Percentiles rank a stretch among this genome's conserved stretches.
These are phyloP conservation scores for Drosophila kuntzei DNA, from an alignment of 2,888 invertebrate species.

Conservation along the genomic window DNA sequence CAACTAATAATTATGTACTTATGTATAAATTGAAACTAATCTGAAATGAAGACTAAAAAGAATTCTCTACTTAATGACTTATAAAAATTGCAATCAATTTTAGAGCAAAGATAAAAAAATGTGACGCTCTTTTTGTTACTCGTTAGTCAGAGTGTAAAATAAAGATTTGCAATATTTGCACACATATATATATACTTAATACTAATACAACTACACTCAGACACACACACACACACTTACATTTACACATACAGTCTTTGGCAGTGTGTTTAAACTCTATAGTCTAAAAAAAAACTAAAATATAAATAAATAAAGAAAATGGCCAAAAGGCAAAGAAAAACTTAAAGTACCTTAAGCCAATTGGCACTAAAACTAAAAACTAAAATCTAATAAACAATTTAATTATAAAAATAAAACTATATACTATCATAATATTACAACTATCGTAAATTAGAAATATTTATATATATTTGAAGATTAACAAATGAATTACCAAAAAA, in stretches of 20 bases:
- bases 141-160: slow-evolving; percentile 62
- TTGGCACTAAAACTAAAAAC: slow-evolving; percentile 84
- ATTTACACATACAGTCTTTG: slow-evolving; percentile 39
- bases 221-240: no score
- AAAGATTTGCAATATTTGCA: slow-evolving; percentile 75
- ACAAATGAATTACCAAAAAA: slow-evolving; percentile 36
- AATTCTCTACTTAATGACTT: slow-evolving; percentile 78
- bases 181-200: slow-evolving; percentile 41
- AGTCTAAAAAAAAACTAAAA: slow-evolving; percentile 32
- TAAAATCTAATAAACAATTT: slow-evolving; percentile 70
- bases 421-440: slow-evolving; percentile 48
- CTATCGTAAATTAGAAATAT: slow-evolving; percentile 34
- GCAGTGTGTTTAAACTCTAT: slow-evolving; percentile 52
- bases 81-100: slow-evolving; percentile 75
- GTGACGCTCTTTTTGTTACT: slow-evolving; percentile 58
- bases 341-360: slow-evolving; percentile 85
- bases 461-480: slow-evolving; percentile 37
- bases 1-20: slow-evolving; percentile 20
- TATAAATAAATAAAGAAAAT: slow-evolving; percentile 40
- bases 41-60: slow-evolving; percentile 61
- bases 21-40: slow-evolving; percentile 57
- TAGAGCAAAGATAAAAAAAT: slow-evolving; percentile 46
- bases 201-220: slow-evolving; percentile 36
- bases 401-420: slow-evolving; percentile 50
- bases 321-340: slow-evolving; percentile 63